Base-by-base conservation (phyloP, 2,797 vertebrate species). In the Phoeniculus purpureus region DNA sequence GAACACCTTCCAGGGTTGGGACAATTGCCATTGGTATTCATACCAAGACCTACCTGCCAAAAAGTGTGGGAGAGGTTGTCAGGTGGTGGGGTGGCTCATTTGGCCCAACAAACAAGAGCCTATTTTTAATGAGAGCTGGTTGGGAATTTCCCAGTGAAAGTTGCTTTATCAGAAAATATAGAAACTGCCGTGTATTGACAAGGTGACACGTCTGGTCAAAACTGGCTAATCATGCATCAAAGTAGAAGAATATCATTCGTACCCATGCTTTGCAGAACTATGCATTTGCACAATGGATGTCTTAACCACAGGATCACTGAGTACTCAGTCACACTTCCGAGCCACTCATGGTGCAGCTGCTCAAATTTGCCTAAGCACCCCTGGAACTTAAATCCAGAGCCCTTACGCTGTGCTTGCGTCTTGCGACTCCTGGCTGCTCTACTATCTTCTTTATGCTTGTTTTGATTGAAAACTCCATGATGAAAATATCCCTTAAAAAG, bases 71-170 rank as follows among this genome's bases (percentile, higher is more conserved):
- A 90, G 71, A 75, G 31, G 19, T 59, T 92, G 72, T 85, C 81
- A 85, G 29, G 45, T 90, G 62, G 47, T 75, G 43, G 59, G 54
- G 27, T 75, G 48, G 64, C 73, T 86, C 58, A 83, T 83, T 48
- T 65, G 68, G 58, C 64, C 83, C 7, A n/a, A 61, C n/a, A 51
- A 87, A 83, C 27, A 90, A 79, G 78, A 79, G 48, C 48, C 48
- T n/a, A 16, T 87, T 93, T 74, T 83, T 75, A 62, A 48, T 71
- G 54, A 71, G 34, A 80, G 23, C 43, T 66, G 48, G 8, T 25
- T 87, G 74, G 52, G 74, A 87, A 56, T 56, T 93, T 93, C 87
- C 87, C 83, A 83, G 68, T 80, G 68, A 66, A 93, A 83, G 48
- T 75, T 43, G 25, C 54, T 71, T 75, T 83, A 34, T 66, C 83